These are phyloP conservation scores for Drosophila sp. DNA, from an alignment of 1,140 invertebrate genomes.

Conservation along the genomic window DNA sequence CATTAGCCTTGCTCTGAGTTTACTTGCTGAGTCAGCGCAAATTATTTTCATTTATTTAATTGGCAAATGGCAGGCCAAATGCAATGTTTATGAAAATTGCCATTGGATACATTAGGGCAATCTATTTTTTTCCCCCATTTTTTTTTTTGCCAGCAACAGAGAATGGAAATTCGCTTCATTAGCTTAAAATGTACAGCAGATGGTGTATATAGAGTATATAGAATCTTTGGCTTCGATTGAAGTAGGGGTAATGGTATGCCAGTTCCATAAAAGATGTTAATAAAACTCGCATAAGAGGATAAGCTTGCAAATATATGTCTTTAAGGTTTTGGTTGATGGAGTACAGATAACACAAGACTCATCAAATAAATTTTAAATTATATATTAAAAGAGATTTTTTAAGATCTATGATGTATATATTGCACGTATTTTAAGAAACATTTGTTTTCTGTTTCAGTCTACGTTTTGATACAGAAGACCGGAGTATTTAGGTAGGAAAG, in stretches of 20 bases:
- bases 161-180: constrained; percentile 48
- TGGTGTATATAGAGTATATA: constrained; percentile 23
- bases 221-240: neutral
- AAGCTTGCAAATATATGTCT: neutral
- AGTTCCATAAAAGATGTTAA: constrained; percentile 4
- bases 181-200: constrained; percentile 43
- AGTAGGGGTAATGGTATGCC: constrained; percentile 16
- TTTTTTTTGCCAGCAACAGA: neutral
- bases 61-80: constrained; percentile 47
- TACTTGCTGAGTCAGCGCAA: constrained; percentile 51
- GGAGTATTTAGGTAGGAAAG: too few species aligned
- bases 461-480: too few species aligned
- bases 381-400: too few species aligned
- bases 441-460: too few species aligned
- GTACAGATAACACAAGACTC: neutral
- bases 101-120: constrained; percentile 27
- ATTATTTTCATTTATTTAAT: constrained; percentile 78
- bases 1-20: constrained; percentile 52
- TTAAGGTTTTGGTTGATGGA: neutral
- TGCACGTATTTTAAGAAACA: too few species aligned
- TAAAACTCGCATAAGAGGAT: constrained; percentile 1
- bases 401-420: too few species aligned
- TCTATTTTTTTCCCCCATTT: neutral
- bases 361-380: neutral
- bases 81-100: constrained; percentile 50